Evolutionary conservation across 2,888 invertebrate genomes (phyloP), one percentile per base, ranked within the genome.

Genomic region (Heliconius erato): DNA sequence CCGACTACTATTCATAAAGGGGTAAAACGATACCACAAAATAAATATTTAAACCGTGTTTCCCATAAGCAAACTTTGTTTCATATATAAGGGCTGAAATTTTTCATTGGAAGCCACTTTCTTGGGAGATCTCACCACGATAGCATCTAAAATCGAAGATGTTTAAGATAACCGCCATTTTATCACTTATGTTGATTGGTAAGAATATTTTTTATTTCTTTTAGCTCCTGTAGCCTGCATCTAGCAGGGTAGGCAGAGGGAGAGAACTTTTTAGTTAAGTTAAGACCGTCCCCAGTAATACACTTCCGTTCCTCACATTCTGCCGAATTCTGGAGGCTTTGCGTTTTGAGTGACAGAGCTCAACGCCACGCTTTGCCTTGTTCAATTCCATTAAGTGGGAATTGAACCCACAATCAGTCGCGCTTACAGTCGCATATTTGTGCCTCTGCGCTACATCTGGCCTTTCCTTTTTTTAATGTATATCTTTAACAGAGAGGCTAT

Each of bases 181-280:
- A 26, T 94, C 94, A 4, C 85, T 95, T n/a, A 88, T 95, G 91
- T 90, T 95, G 54, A 92, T 95, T 74, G 95, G 95, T 95, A 88
- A 95, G 94, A 91, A n/a, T 67, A 19, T 71, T 82, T 14, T 23
- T 35, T 35, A 32, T 9, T 32, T 68, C 19, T 71, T 71, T 35
- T 63, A 63, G n/a, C 9, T 63, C n/a, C 12, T 63, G 63, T n/a
- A 63, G 11, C 1, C n/a, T n/a, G n/a, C 63, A 12, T 11, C 9
- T 63, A 63, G n/a, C 9, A n/a, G n/a, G 63, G n/a, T 63, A 63
- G 63, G 63, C n/a, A 63, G 59, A 59, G 63, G 63, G n/a, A 63
- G n/a, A 12, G 3, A 63, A 63, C n/a, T n/a, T 9, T 3, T 3
- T 59, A 28, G 28, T 28, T 28, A 28, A 28, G 19, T 23, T 59